Evolutionary conservation across 1,140 invertebrate genomes (phyloP).

Genomic region (Cherax destructor): DNA sequence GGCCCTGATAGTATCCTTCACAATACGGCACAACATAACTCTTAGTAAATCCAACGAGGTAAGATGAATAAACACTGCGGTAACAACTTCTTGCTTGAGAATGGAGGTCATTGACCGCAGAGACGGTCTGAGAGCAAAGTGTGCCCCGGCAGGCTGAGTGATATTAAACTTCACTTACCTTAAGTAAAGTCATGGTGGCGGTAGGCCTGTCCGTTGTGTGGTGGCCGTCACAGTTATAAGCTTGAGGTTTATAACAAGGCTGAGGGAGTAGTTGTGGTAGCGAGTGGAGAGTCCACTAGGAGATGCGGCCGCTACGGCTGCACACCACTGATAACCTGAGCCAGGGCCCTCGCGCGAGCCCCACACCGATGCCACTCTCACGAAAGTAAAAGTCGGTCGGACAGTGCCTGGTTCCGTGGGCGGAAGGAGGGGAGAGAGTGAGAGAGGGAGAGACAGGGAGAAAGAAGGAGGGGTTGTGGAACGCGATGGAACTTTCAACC

Average conservation of each 20-base stretch:
- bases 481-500: slow-evolving; percentile 2
- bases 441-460: background rate
- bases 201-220: background rate
- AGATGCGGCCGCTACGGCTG: background rate
- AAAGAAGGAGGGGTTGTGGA: background rate
- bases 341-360: background rate
- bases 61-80: background rate
- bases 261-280: background rate
- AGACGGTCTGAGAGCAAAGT: background rate
- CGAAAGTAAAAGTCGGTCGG: slow-evolving; percentile 15
- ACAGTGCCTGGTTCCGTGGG: background rate
- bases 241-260: background rate
- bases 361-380: slow-evolving; percentile 7
- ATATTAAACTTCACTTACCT: background rate
- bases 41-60: background rate
- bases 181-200: background rate
- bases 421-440: background rate
- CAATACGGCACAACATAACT: background rate
- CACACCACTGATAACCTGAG: background rate
- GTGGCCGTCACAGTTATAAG: background rate
- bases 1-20: background rate
- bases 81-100: background rate
- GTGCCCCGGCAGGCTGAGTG: background rate
- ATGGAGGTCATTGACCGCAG: background rate
- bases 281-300: background rate